A percentile compares a stretch with the other conserved stretches of the same genome.
phyloP scores from a whole-genome alignment of 2,113 vertebrate genomes.

The Cynopterus brachyotis region DNA sequence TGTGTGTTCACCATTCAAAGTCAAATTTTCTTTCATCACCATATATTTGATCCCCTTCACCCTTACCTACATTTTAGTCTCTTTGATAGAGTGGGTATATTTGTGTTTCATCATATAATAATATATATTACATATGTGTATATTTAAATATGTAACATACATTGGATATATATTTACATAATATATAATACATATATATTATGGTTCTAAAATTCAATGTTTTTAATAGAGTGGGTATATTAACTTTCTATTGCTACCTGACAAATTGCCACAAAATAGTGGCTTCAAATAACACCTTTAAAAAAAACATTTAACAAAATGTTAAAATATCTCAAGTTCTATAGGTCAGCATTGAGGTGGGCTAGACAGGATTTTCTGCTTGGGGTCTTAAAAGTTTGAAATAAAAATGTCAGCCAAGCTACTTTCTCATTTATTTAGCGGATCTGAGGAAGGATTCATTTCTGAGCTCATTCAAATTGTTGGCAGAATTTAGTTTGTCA shows the following conservation, averaged over 20 bases:
- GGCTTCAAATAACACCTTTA: background rate
- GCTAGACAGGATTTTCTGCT: background rate
- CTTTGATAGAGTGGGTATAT: too few relatives aligned
- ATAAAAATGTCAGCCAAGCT: background rate
- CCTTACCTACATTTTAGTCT: too few relatives aligned
- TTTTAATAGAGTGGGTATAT: background rate
- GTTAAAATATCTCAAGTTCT: background rate
- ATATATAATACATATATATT: too few relatives aligned
- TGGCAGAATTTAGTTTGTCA: background rate
- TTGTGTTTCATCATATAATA: too few relatives aligned
- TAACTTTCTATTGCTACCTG: background rate
- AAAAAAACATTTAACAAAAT: background rate
- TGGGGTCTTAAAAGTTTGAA: background rate
- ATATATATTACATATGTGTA: background rate
- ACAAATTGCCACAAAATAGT: background rate
- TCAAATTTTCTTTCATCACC: too few relatives aligned
- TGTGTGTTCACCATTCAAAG: too few relatives aligned
- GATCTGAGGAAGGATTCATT: background rate
- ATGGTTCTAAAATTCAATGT: background rate
- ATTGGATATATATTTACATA: too few relatives aligned
- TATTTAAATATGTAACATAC: background rate
- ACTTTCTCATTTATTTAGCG: background rate
- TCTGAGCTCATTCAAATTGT: background rate
- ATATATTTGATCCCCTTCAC: too few relatives aligned
- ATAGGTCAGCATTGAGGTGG: background rate